These are phyloP conservation scores for Unio pictorum DNA, from an alignment of 2,888 invertebrate species.

Conservation along the genomic window DNA sequence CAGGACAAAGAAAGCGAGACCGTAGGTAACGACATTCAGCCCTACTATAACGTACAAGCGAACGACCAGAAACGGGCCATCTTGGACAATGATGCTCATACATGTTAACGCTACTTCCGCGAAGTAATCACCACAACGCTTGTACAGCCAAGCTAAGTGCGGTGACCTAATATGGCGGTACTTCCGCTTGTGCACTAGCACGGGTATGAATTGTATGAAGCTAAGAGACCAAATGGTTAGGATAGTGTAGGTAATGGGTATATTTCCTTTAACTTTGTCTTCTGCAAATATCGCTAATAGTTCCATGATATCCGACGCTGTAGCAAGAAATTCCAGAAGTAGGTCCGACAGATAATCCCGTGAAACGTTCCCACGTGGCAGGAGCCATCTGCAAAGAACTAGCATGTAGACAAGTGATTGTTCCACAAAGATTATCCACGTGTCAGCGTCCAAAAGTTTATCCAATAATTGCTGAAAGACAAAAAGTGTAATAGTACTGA, in stretches of 20 bases:
- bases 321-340: constrained; percentile 65
- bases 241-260: constrained; percentile 57
- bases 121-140: constrained; percentile 26
- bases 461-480: constrained; percentile 12
- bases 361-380: constrained; percentile 48
- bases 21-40: constrained; percentile 75
- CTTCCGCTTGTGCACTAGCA: constrained; percentile 36
- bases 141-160: constrained; percentile 6
- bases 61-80: constrained; percentile 48
- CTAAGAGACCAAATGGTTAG: constrained; percentile 64
- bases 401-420: constrained; percentile 37
- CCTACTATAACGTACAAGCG: constrained; percentile 85
- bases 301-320: constrained; percentile 62
- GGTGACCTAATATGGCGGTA: constrained; percentile 13
- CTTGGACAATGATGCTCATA: constrained; percentile 40
- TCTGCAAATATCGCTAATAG: constrained; percentile 50
- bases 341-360: constrained; percentile 62
- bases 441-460: constrained; percentile 11
- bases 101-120: constrained; percentile 24
- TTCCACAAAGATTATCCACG: constrained; percentile 42
- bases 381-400: constrained; percentile 35
- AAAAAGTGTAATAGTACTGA: background rate
- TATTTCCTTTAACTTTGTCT: constrained; percentile 48
- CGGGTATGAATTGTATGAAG: constrained; percentile 64
- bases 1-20: constrained; percentile 61